phyloP scores from a whole-genome alignment of 2,113 vertebrate genomes.

The Sarotherodon lohbergeri region DNA sequence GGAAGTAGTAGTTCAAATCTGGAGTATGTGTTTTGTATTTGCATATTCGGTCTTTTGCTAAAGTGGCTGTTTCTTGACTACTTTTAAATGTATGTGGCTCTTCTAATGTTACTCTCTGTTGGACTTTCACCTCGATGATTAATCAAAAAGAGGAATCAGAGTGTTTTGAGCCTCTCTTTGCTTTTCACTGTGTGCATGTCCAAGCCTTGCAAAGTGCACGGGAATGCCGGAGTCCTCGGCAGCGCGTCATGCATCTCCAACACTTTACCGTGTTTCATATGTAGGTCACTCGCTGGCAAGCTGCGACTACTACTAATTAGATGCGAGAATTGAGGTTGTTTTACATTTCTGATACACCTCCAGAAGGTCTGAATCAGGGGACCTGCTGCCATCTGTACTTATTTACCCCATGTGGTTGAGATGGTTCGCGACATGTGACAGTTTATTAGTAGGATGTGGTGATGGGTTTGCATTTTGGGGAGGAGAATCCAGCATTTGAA shows the following conservation, averaged over 20 bases:
- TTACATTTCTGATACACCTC: constrained; percentile 1
- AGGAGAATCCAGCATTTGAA: neutral
- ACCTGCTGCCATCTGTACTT: constrained; percentile 19
- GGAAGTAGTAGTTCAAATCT: neutral
- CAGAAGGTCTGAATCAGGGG: constrained; percentile 21
- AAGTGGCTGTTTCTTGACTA: neutral
- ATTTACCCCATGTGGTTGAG: neutral
- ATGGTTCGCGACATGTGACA: neutral
- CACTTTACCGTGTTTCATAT: constrained; percentile 23
- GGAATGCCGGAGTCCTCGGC: neutral
- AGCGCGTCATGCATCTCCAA: neutral
- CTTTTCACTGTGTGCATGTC: neutral
- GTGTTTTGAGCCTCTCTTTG: neutral
- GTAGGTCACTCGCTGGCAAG: constrained; percentile 52
- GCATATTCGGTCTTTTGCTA: neutral
- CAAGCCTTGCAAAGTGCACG: neutral
- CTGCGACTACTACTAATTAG: constrained; percentile 31
- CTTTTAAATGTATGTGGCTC: neutral
- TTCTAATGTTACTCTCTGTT: neutral
- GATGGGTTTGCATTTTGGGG: neutral
- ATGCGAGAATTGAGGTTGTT: neutral
- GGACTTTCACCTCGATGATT: neutral
- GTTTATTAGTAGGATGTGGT: neutral
- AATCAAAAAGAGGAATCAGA: neutral
- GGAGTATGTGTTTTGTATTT: neutral